Conservation (phyloP, 2,113 vertebrate species). For the Tinamus guttatus region DNA sequence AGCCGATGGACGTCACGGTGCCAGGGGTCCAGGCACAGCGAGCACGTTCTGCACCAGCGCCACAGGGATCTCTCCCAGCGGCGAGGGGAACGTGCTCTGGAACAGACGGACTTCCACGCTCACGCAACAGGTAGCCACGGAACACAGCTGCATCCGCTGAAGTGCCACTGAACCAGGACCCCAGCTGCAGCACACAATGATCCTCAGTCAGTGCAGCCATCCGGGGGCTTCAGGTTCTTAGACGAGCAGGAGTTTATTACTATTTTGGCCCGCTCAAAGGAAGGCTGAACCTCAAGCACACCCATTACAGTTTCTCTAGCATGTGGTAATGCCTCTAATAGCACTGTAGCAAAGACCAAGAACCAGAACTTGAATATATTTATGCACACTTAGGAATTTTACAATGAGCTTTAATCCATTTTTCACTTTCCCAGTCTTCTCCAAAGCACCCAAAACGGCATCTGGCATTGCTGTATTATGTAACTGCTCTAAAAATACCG, state of each 20-base stretch:
- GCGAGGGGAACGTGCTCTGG: background rate
- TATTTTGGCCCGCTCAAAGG: background rate
- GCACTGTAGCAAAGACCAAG: background rate
- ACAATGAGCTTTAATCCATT: slow-evolving; percentile 1
- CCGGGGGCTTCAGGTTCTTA: background rate
- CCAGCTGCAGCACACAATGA: background rate
- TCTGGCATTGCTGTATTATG: slow-evolving; percentile 17
- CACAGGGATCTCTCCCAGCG: background rate
- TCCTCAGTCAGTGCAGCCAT: background rate
- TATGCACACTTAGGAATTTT: slow-evolving; percentile 10
- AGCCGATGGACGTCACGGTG: background rate
- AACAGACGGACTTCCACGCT: background rate
- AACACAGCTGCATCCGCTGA: background rate
- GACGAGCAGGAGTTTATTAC: background rate
- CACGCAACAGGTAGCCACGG: background rate
- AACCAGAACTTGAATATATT: background rate
- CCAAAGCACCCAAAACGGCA: background rate
- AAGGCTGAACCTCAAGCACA: background rate
- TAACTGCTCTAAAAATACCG: slow-evolving; percentile 44
- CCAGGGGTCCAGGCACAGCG: background rate
- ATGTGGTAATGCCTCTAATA: background rate
- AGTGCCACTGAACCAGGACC: background rate
- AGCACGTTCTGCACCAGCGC: background rate
- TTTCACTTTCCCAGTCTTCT: background rate
- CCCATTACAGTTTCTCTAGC: background rate